Evolutionary conservation across 2,113 vertebrate genomes (phyloP), one percentile per base, ranked within the genome.

Genomic region (Stictonetta naevosa): DNA sequence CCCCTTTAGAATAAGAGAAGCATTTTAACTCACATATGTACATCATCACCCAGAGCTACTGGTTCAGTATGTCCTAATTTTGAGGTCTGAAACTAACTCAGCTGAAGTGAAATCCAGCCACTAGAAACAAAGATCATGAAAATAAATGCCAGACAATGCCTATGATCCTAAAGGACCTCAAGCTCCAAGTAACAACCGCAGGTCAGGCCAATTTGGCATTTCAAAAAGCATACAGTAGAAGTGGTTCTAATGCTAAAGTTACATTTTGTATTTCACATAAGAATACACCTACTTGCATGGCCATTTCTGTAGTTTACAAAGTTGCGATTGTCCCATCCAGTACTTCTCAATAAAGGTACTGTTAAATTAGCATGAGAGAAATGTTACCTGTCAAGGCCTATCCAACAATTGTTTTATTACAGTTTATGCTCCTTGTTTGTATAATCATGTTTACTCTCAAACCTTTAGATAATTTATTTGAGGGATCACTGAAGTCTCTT

Each of bases 391-490:
- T 20, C 20, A 56, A 73, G 13, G 9, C 5, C 22, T 53, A 71
- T 5, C 23, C 34, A 60, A 17, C 26, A 85, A 40, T 26, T n/a
- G 6, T 3, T 33, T 25, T 53, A 29, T 26, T 8, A 46, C 9
- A 75, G 15, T 46, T 15, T 59, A 21, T 36, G 21, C 19, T 59
- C 7, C 33, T 19, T 9, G 42, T 58, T 25, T 15, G 23, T 40
- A 40, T 31, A 38, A 53, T 18, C 22, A 42, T 7, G 18, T 18
- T 10, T 19, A 48, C 7, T 22, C 33, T 48, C 15, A 66, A 6
- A 26, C 4, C 3, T 21, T 31, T 34, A 72, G 48, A 60, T 34
- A 7, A 4, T 36, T 48, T n/a, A 31, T n/a, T 31, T 0, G 0
- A 38, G 11, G 5, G 11, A 31, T 23, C 10, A 23, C 8, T 5